Conservation (phyloP, 2,888 invertebrate species). For the Synergus umbraculus region DNA sequence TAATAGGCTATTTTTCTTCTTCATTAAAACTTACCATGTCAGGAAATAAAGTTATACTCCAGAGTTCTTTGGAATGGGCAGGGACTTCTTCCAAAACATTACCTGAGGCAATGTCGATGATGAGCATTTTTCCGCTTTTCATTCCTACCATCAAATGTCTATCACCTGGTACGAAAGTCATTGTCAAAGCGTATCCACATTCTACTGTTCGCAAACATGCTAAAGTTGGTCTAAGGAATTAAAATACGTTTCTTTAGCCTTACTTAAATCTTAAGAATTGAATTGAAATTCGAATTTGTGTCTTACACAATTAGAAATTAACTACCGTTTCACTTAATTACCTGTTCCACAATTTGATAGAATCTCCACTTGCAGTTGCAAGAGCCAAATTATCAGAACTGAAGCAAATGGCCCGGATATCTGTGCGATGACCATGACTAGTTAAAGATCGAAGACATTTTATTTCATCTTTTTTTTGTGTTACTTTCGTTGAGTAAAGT, state of each 20-base stretch:
- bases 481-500: constrained; percentile 81
- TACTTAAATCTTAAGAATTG: constrained; percentile 20
- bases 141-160: constrained; percentile 92
- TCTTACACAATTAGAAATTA: too few species aligned
- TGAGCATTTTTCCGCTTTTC: constrained; percentile 88
- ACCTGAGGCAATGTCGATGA: constrained; percentile 91
- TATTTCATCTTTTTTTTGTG: constrained; percentile 80
- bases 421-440: constrained; percentile 91
- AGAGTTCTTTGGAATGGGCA: constrained; percentile 90
- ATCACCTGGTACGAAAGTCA: constrained; percentile 93
- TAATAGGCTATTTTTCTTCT: background rate
- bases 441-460: constrained; percentile 83
- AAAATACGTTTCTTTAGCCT: background rate
- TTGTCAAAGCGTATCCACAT: constrained; percentile 84
- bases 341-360: constrained; percentile 96
- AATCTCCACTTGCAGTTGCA: constrained; percentile 91
- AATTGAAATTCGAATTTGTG: background rate
- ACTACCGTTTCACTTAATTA: constrained; percentile 65
- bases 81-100: constrained; percentile 90
- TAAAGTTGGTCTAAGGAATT: constrained; percentile 78
- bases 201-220: constrained; percentile 82
- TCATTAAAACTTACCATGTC: constrained; percentile 82
- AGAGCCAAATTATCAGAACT: constrained; percentile 94
- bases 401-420: constrained; percentile 91
- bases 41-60: constrained; percentile 88